Evolutionary conservation across 53 echinoderm and acorn worm species (phyloP), one percentile per base, ranked within the genome.

Genomic region (Holothuria leucospilota): DNA sequence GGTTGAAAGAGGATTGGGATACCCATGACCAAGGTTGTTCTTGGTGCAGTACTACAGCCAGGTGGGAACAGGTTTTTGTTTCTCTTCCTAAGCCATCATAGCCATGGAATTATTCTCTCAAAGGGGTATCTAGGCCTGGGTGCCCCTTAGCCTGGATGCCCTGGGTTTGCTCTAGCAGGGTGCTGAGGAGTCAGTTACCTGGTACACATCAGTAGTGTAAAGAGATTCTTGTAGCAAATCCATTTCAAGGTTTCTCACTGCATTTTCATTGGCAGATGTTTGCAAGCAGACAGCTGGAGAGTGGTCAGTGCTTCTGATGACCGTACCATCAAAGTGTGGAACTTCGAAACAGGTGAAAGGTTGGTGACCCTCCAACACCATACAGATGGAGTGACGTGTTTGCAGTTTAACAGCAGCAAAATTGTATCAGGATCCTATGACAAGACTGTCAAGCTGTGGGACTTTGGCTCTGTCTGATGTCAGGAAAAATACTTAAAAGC

Each of bases 391-490:
- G 98, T 97, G 63, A 97, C 98, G 5, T 97, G 98, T 86, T 93
- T 97, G 2, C 98, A 97, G 66, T 97, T 97, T 72, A 97, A 97
- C 77, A 95, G 95, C 77, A 95, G 95, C 82, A 97, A 94, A 77
- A 97, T 97, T 71, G 98, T 97, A 4, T 97, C 98, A 9, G 98
- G 98, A 2, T 97, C 98, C 0, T 97, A 97, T 78, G 98, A 97
- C 68, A 97, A 95, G 84, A 97, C 98, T 0, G 98, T 97, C 8
- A 95, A 95, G 51, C 90, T 97, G 2, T 97, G 98, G 98, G 98
- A 97, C 81, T 97, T 97, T 78, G 91, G 93, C 68, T 90, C 98
- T 9, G 93, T 93, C 8, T 96, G 84, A 87, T 29, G 34, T 38
- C 40, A 53, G 30, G 39, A 41, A 72, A 26, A 64, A 20, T 46